Percentiles rank a stretch among this genome's conserved stretches.
Evolutionary conservation across 1,140 invertebrate genomes (phyloP).

Genomic region (Phenacoccus solenopsis): DNA sequence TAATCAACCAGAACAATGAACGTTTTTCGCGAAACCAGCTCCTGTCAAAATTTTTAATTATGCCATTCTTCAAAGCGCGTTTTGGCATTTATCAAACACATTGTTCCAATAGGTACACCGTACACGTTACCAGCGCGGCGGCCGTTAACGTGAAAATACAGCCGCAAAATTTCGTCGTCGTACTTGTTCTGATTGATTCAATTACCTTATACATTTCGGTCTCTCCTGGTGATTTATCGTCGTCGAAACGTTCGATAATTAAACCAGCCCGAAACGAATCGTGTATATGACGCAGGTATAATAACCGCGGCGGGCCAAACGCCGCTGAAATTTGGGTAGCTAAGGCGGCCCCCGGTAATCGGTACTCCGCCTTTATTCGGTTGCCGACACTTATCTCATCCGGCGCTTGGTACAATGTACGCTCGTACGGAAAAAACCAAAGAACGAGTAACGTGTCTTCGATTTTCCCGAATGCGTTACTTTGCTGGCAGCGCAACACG

Average conservation of each 20-base stretch:
- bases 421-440: too few relatives aligned
- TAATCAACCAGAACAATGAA: slow-evolving; percentile 10
- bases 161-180: not conserved
- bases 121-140: too few relatives aligned
- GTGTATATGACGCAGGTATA: not conserved
- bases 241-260: not conserved
- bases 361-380: too few relatives aligned
- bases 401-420: too few relatives aligned
- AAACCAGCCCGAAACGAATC: not conserved
- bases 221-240: not conserved
- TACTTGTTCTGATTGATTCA: slow-evolving; percentile 3
- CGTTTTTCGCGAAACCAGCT: not conserved
- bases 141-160: too few relatives aligned
- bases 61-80: not conserved
- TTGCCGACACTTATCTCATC: too few relatives aligned
- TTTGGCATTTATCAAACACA: slow-evolving; percentile 9
- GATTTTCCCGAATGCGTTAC: too few relatives aligned
- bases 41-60: slow-evolving; percentile 13
- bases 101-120: not conserved
- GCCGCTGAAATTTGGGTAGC: too few relatives aligned
- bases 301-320: too few relatives aligned
- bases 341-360: too few relatives aligned
- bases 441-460: too few relatives aligned
- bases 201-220: not conserved
- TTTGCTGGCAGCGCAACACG: not conserved